Percentiles rank a stretch among this genome's conserved stretches.
Evolutionary conservation across 92 coral and sea anemone genomes (phyloP).

Genomic region (Porites evermanni): DNA sequence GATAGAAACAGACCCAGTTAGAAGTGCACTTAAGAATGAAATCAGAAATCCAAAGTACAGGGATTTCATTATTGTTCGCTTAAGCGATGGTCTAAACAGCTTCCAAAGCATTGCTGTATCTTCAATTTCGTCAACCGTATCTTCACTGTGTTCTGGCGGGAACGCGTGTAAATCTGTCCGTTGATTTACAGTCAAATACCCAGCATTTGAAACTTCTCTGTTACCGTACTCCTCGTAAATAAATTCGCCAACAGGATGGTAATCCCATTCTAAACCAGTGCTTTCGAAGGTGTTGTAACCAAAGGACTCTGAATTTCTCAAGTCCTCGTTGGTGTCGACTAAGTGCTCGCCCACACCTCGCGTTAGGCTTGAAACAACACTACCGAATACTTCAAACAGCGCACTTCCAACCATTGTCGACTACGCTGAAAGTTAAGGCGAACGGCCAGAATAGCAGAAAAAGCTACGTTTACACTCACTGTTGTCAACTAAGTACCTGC

Average conservation of each 20-base stretch:
- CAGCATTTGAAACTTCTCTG: neutral
- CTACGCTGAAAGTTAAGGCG: too few species aligned
- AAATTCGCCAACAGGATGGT: conserved; percentile 3
- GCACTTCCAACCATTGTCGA: too few species aligned
- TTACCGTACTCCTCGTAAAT: conserved; percentile 14
- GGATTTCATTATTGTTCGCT: conserved; percentile 1
- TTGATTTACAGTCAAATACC: neutral
- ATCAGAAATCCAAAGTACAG: neutral
- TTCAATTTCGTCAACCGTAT: neutral
- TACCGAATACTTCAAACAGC: too few species aligned
- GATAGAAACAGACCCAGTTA: neutral
- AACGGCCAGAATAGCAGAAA: too few species aligned
- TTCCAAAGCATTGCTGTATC: conserved; percentile 19
- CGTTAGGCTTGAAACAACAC: too few species aligned
- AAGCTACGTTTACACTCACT: too few species aligned
- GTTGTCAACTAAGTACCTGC: too few species aligned
- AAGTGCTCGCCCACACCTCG: neutral
- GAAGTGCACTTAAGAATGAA: neutral
- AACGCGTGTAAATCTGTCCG: neutral
- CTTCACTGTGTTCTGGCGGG: neutral
- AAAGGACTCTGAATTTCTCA: neutral
- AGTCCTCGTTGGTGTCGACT: neutral
- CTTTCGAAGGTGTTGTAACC: neutral
- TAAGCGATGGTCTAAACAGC: neutral
- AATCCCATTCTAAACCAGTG: conserved; percentile 12